These are phyloP conservation scores for Eremophila alpestris DNA, from an alignment of 2,797 vertebrate genomes.

Conservation along the genomic window DNA sequence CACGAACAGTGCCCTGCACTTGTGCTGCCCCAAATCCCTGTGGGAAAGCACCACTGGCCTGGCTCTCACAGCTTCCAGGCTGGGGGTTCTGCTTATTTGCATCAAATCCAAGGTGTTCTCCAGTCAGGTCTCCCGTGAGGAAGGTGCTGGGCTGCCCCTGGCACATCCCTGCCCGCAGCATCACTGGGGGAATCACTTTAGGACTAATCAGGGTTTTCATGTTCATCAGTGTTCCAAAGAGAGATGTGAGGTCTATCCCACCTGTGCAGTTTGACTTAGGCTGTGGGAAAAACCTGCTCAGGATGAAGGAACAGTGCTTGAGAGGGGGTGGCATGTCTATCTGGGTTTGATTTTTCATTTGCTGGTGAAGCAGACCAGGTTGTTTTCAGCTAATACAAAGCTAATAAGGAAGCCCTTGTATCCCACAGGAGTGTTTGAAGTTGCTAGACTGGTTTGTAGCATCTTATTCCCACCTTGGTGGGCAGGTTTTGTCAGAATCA, in stretches of 20 bases:
- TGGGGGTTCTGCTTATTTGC: not conserved
- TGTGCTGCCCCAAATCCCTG: not conserved
- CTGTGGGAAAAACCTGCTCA: not conserved
- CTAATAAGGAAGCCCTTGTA: not conserved
- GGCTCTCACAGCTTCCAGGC: not conserved
- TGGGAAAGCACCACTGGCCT: not conserved
- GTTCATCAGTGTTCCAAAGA: not conserved
- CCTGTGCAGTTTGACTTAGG: not conserved
- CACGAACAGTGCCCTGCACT: not conserved
- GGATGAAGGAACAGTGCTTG: not conserved
- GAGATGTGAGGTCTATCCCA: accelerated
- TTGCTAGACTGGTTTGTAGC: not conserved
- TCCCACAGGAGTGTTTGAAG: not conserved
- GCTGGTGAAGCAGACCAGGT: not conserved
- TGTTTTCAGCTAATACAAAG: not conserved
- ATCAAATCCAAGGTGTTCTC: accelerated
- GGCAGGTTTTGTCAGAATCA: not conserved
- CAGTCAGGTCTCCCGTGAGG: not conserved
- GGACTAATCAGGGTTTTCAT: not conserved
- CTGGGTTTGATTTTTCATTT: slow-evolving; percentile 14
- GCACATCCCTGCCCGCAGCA: accelerated
- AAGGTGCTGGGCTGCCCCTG: not conserved
- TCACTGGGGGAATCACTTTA: not conserved
- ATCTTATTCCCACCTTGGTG: not conserved
- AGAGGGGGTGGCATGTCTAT: not conserved